These are phyloP conservation scores for Pemphredon lugubris DNA, from an alignment of 2,888 invertebrate species.

Conservation along the genomic window DNA sequence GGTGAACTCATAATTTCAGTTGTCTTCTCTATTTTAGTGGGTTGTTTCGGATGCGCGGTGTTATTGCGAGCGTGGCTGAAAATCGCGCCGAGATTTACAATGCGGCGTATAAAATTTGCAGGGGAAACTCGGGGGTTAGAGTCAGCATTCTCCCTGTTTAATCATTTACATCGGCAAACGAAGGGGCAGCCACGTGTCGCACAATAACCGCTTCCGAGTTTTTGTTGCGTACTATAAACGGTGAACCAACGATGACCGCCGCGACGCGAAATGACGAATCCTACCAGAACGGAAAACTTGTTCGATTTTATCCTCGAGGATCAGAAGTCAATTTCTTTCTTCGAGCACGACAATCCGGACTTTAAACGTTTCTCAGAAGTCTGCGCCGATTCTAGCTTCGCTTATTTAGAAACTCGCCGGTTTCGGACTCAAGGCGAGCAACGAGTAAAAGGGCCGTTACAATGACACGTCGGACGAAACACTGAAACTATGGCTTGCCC, in stretches of 20 bases:
- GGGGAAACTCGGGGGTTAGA: not conserved
- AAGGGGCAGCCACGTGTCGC: not conserved
- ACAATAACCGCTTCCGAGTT: slow-evolving; percentile 12
- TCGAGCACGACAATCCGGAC: not conserved
- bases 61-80: slow-evolving; percentile 4
- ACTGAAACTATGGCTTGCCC: not conserved
- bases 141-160: not conserved
- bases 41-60: not conserved
- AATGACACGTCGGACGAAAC: not conserved
- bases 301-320: no score
- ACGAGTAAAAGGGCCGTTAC: not conserved
- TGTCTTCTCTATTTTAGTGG: slow-evolving; percentile 4
- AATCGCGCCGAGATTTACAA: slow-evolving; percentile 13
- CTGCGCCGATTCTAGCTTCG: not conserved
- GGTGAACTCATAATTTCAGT: slow-evolving; percentile 14
- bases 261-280: not conserved
- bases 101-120: not conserved
- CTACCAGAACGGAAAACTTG: not conserved
- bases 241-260: slow-evolving; percentile 9
- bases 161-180: slow-evolving; percentile 3
- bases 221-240: not conserved
- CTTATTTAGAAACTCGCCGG: slow-evolving; percentile 30
- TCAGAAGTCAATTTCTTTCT: no score
- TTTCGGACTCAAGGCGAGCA: slow-evolving; percentile 33
- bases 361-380: slow-evolving; percentile 5